phyloP scores from a whole-genome alignment of 2,113 vertebrate genomes.

The Bambusicola thoracicus region DNA sequence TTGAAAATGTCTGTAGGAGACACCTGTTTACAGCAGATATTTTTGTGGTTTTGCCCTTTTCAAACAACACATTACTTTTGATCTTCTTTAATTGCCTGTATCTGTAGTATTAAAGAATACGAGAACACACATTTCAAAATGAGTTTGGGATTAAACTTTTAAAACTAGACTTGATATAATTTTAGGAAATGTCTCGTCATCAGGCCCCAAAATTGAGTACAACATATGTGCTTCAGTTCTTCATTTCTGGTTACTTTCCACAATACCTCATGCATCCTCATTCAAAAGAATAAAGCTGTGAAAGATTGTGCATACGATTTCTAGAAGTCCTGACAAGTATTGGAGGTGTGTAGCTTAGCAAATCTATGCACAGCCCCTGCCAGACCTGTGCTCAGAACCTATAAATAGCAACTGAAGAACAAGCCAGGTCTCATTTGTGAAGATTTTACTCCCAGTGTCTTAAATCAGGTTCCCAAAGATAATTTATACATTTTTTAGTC shows the following conservation, averaged over 20 bases:
- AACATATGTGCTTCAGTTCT: neutral
- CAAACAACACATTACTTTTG: neutral
- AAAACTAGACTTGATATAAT: neutral
- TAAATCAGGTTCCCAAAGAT: neutral
- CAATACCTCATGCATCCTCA: neutral
- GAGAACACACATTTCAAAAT: neutral
- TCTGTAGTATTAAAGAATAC: neutral
- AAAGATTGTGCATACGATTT: rapidly evolving
- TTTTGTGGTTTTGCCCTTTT: rapidly evolving
- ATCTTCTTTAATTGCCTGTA: neutral
- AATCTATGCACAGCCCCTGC: neutral
- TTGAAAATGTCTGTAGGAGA: neutral
- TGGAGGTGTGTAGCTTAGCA: neutral
- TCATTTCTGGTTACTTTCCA: neutral
- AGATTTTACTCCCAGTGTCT: neutral
- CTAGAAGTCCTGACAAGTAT: neutral
- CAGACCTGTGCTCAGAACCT: neutral
- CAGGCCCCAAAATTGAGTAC: neutral
- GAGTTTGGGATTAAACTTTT: neutral
- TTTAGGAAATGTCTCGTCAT: neutral
- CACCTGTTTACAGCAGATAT: neutral
- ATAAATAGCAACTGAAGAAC: rapidly evolving
- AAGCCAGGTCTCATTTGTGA: neutral
- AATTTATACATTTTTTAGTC: neutral
- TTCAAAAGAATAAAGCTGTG: rapidly evolving